Conservation (phyloP, 2,888 invertebrate genomes). For the Penaeus monodon region DNA sequence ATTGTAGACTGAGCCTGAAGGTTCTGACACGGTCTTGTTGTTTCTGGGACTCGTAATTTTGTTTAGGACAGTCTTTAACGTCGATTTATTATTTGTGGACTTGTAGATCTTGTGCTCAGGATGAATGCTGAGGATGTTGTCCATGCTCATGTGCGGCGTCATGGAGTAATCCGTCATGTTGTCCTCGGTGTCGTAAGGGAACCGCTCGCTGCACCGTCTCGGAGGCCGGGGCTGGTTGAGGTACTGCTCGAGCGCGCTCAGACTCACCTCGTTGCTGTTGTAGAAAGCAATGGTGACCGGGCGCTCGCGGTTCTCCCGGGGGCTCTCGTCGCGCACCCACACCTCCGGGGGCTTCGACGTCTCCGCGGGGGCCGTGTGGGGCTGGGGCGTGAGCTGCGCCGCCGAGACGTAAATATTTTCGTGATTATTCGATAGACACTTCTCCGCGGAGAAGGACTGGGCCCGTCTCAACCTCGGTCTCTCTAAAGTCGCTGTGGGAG, state of each 20-base stretch:
- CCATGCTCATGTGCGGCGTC: slow-evolving; percentile 71
- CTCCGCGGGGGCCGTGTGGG: slow-evolving; percentile 11
- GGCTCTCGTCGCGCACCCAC: slow-evolving; percentile 37
- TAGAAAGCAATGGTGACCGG: slow-evolving; percentile 62
- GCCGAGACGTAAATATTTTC: slow-evolving; percentile 36
- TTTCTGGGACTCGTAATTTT: slow-evolving; percentile 52
- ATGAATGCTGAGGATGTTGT: slow-evolving; percentile 75
- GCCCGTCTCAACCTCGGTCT: slow-evolving; percentile 64
- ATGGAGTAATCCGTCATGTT: slow-evolving; percentile 69
- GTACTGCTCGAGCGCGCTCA: slow-evolving; percentile 46
- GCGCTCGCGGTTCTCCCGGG: slow-evolving; percentile 42
- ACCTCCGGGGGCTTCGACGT: slow-evolving; percentile 20
- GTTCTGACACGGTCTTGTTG: slow-evolving; percentile 35
- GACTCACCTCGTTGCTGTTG: slow-evolving; percentile 41
- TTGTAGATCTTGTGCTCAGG: slow-evolving; percentile 84
- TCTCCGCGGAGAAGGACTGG: slow-evolving; percentile 67
- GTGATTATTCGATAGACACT: slow-evolving; percentile 25
- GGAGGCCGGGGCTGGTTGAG: slow-evolving; percentile 35
- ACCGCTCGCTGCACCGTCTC: slow-evolving; percentile 20
- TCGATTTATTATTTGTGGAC: slow-evolving; percentile 38
- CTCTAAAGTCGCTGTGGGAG: slow-evolving; percentile 25
- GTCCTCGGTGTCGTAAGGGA: slow-evolving; percentile 67
- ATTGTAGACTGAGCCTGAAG: slow-evolving; percentile 48
- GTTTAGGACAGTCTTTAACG: slow-evolving; percentile 52
- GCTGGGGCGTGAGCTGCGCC: slow-evolving; percentile 22